Evolutionary conservation across 2,888 invertebrate species (phyloP).

Genomic region (Lasioglossum pauxillum): DNA sequence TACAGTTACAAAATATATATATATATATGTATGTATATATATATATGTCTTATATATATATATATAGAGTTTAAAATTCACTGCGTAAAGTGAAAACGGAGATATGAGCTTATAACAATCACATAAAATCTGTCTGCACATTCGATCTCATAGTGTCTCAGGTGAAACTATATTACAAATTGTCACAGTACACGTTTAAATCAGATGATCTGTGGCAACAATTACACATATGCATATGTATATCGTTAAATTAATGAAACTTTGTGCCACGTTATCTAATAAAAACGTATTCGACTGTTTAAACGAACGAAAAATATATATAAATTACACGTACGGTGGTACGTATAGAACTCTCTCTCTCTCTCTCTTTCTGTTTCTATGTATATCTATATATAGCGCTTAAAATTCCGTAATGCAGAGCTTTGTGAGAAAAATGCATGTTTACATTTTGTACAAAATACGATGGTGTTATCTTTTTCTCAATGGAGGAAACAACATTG

Average conservation of each 20-base stretch:
- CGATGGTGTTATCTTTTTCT: slow-evolving; percentile 41
- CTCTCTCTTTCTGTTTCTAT: slow-evolving; percentile 28
- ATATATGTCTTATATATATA: slow-evolving; percentile 48
- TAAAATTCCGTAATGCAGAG: slow-evolving; percentile 55
- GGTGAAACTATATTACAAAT: slow-evolving; percentile 78
- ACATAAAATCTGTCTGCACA: slow-evolving; percentile 73
- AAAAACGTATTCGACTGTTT: slow-evolving; percentile 59
- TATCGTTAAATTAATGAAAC: slow-evolving; percentile 56
- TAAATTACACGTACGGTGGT: slow-evolving; percentile 53
- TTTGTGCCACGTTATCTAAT: slow-evolving; percentile 64
- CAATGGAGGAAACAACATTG: slow-evolving; percentile 56
- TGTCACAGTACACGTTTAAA: slow-evolving; percentile 72
- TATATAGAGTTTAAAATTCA: slow-evolving; percentile 77
- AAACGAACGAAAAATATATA: slow-evolving; percentile 62
- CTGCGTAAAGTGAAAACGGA: slow-evolving; percentile 73
- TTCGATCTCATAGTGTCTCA: slow-evolving; percentile 74
- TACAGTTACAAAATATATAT: slow-evolving; percentile 84
- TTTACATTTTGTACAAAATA: slow-evolving; percentile 64
- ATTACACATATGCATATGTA: slow-evolving; percentile 55
- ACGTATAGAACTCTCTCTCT: slow-evolving; percentile 48
- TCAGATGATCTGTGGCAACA: slow-evolving; percentile 69
- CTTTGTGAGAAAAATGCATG: slow-evolving; percentile 57
- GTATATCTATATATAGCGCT: slow-evolving; percentile 39
- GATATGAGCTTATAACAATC: slow-evolving; percentile 73
- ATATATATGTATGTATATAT: slow-evolving; percentile 70